Evolutionary conservation across 1,140 invertebrate species (phyloP).

Genomic region (Drosophila suzukii): DNA sequence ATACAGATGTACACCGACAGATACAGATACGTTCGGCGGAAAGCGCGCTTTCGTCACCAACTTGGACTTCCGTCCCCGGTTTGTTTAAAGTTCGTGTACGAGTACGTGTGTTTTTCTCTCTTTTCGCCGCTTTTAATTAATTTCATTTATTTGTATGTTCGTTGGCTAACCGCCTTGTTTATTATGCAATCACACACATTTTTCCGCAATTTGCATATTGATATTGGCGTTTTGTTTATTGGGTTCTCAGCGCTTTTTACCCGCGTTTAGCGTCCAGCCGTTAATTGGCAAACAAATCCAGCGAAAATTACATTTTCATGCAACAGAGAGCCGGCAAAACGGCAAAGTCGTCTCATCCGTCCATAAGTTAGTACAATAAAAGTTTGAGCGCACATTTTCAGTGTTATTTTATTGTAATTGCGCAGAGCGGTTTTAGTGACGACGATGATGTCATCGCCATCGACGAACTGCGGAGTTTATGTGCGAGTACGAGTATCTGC

Average conservation of each 20-base stretch:
- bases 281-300: constrained; percentile 56
- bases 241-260: constrained; percentile 43
- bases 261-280: constrained; percentile 50
- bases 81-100: constrained; percentile 62
- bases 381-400: constrained; percentile 56
- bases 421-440: constrained; percentile 67
- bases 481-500: constrained; percentile 16
- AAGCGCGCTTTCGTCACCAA: constrained; percentile 45
- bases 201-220: constrained; percentile 69
- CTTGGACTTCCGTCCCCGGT: constrained; percentile 28
- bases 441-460: constrained; percentile 67
- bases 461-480: constrained; percentile 45
- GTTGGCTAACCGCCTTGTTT: constrained; percentile 42
- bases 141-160: constrained; percentile 62
- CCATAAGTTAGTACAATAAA: constrained; percentile 48
- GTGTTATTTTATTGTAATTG: constrained; percentile 72
- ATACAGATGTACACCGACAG: constrained; percentile 2
- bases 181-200: constrained; percentile 74
- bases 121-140: constrained; percentile 55
- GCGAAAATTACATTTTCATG: constrained; percentile 56
- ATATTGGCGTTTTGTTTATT: constrained; percentile 77
- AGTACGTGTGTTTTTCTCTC: constrained; percentile 14
- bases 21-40: constrained; percentile 2
- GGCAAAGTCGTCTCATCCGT: constrained; percentile 2
- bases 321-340: constrained; percentile 36